Evolutionary conservation across 2,888 invertebrate species (phyloP).

Genomic region (Leptura quadrifasciata): DNA sequence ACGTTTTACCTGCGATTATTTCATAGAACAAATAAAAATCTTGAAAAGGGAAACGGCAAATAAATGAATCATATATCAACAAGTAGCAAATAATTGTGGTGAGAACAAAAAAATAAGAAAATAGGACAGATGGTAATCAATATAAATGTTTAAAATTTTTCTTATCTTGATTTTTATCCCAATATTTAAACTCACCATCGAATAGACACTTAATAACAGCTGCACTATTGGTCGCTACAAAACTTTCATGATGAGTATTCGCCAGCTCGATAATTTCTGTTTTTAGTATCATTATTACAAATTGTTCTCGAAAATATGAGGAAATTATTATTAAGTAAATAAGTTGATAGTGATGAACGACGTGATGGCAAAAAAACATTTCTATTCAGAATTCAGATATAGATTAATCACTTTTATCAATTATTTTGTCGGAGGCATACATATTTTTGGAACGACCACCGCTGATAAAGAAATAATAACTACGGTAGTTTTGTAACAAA

Average conservation of each 20-base stretch:
- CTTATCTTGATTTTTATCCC: too few species aligned
- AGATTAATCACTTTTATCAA: background rate
- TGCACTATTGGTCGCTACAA: too few species aligned
- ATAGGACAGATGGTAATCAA: too few species aligned
- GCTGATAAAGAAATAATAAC: too few species aligned
- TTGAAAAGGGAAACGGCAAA: background rate
- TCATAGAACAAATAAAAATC: background rate
- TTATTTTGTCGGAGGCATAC: background rate
- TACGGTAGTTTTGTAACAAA: too few species aligned
- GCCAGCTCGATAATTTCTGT: conserved; percentile 13
- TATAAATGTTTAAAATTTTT: too few species aligned
- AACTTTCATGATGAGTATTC: too few species aligned
- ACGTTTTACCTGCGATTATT: background rate
- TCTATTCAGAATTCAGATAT: too few species aligned
- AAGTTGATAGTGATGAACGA: background rate
- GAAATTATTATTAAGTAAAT: conserved; percentile 25
- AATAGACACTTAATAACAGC: too few species aligned
- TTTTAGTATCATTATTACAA: background rate
- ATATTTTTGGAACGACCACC: background rate
- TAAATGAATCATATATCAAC: background rate
- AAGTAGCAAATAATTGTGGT: background rate
- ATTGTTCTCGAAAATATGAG: conserved; percentile 14
- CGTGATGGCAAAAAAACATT: background rate
- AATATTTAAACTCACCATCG: too few species aligned
- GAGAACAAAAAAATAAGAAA: background rate